Evolutionary conservation across 2,113 vertebrate genomes (phyloP).

Genomic region (Apodemus sylvaticus): DNA sequence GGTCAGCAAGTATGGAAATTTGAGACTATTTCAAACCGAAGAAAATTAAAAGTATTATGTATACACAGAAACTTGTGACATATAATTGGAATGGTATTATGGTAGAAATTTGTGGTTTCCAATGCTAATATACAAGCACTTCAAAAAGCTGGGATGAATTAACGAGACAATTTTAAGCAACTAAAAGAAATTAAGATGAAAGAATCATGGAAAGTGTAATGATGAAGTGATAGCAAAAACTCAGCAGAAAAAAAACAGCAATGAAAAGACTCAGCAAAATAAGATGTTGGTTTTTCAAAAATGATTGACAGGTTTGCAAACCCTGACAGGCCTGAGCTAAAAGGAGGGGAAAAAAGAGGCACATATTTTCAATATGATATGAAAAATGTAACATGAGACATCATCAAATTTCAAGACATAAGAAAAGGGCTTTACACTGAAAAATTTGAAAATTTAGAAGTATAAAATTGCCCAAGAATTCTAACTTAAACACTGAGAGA

Average conservation of each 20-base stretch:
- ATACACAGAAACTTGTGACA: not conserved
- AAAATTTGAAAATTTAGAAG: not conserved
- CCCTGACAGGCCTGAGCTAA: not conserved
- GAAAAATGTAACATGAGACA: not conserved
- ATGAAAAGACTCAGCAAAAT: not conserved
- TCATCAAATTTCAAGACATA: not conserved
- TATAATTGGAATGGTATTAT: not conserved
- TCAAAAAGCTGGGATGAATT: not conserved
- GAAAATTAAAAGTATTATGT: not conserved
- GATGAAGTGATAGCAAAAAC: not conserved
- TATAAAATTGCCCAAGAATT: not conserved
- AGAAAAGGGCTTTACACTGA: not conserved
- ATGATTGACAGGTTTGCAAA: not conserved
- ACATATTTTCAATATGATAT: not conserved
- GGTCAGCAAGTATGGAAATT: not conserved
- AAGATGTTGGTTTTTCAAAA: not conserved
- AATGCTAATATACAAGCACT: not conserved
- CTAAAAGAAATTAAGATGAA: not conserved
- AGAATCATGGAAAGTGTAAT: not conserved
- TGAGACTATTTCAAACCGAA: constrained; percentile 37
- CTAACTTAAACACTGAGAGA: not conserved
- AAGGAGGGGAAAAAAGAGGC: not conserved
- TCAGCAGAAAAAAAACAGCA: not conserved
- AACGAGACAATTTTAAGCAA: not conserved
- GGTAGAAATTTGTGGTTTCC: not conserved